These are phyloP conservation scores for Umimayanthus kanabou DNA, from an alignment of 92 coral and sea anemone genomes.

Conservation along the genomic window DNA sequence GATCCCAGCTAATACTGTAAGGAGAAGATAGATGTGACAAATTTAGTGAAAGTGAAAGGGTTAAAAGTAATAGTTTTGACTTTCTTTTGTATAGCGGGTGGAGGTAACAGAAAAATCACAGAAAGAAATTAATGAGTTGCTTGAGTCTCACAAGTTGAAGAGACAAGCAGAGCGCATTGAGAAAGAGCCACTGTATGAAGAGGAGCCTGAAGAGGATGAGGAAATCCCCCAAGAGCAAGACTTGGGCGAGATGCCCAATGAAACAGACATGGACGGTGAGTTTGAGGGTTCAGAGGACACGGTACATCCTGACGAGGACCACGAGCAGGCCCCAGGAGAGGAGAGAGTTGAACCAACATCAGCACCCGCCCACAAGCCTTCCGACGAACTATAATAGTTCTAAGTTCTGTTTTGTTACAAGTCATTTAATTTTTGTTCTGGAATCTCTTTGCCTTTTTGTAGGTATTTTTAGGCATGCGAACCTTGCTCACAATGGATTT, in stretches of 20 bases:
- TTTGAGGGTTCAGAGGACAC: conserved; percentile 16
- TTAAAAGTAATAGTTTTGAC: neutral
- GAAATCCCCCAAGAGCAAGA: conserved; percentile 30
- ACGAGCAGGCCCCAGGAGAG: conserved; percentile 43
- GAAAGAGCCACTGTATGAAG: conserved; percentile 63
- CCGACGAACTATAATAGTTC: conserved; percentile 20
- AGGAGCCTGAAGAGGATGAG: conserved; percentile 73
- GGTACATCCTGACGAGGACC: conserved; percentile 33
- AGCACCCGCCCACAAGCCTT: conserved; percentile 13
- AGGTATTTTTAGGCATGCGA: neutral
- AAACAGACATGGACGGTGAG: conserved; percentile 16
- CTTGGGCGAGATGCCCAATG: conserved; percentile 12
- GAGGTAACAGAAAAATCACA: conserved; percentile 67
- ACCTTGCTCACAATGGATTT: neutral
- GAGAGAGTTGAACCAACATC: conserved; percentile 35
- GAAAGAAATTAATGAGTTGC: conserved; percentile 66
- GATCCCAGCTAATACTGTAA: neutral
- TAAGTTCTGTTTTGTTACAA: neutral
- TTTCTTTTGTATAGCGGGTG: conserved; percentile 29
- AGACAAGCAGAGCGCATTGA: conserved; percentile 64
- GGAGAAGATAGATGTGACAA: neutral
- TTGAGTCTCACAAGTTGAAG: conserved; percentile 78
- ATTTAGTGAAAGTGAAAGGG: neutral
- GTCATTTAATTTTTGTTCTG: neutral
- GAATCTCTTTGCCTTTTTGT: conserved; percentile 24